Base-by-base conservation (phyloP, 2,888 invertebrate species). In the Blastobasis adustella region DNA sequence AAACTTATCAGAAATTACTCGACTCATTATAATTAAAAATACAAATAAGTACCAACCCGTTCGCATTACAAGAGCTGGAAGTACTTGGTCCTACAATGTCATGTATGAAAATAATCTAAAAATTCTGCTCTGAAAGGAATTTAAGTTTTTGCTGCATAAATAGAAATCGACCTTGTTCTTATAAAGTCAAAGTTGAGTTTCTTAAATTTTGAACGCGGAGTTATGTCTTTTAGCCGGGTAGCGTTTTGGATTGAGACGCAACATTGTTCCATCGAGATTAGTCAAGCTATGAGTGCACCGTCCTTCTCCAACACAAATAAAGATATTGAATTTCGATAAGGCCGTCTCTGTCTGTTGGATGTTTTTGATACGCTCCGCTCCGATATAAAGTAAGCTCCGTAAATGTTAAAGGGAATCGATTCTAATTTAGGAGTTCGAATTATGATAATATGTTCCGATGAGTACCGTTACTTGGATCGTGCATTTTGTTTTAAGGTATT, bases 281-380 rank as follows among this genome's bases (percentile, higher is more conserved):
- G 76, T 77, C 61, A 69, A 66, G 77, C 68, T 69, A 63, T 71
- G 73, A 76, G 73, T 76, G 71, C 77, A 76, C 72, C 73, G 74
- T 85, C 83, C 81, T 79, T 79, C 76, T 81, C 82, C 72, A 73
- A 73, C 77, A 70, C 76, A 75, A 81, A 83, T 86, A 82, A 82
- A 86, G 82, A 83, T 85, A 85, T 85, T 79, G 82, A 82, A 82
- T 80, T 79, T 79, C 74, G 83, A 85, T 86, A 84, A 79, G 67
- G 64, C 68, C 63, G 62, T 75, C 76, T 78, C 77, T 74, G 67
- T 79, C 79, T 73, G 61, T 67, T 73, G 61, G 67, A 70, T 67
- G 64, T 64, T 67, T 71, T 71, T 67, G 63, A 71, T 69, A 73
- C 62, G 61, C 56, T 61, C 57, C 61, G 66, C 59, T 61, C 57